These are phyloP conservation scores for Protonemura montana DNA, from an alignment of 2,888 invertebrate genomes.

Conservation along the genomic window DNA sequence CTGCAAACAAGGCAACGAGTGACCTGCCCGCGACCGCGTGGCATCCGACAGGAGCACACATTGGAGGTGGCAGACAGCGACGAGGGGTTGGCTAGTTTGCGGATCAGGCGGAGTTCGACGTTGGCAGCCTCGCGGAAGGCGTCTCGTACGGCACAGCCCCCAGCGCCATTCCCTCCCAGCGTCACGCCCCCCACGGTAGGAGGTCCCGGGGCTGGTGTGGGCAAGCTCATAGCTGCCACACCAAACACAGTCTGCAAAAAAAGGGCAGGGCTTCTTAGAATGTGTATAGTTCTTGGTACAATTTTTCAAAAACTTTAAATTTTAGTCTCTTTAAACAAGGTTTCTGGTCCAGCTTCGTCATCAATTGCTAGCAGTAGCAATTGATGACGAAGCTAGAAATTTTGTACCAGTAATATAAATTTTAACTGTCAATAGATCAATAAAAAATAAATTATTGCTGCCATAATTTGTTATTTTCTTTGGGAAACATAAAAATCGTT, in stretches of 20 bases:
- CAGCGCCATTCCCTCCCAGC: conserved; percentile 54
- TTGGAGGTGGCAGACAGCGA: conserved; percentile 78
- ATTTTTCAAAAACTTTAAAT: no score
- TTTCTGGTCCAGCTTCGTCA: no score
- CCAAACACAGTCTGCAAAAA: neutral
- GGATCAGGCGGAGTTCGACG: conserved; percentile 77
- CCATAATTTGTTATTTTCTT: no score
- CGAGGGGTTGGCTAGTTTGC: conserved; percentile 62
- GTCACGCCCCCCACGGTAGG: conserved; percentile 48
- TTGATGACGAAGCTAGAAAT: no score
- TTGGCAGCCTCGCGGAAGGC: conserved; percentile 82
- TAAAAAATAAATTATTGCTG: no score
- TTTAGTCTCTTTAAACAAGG: no score
- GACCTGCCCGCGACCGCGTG: conserved; percentile 67
- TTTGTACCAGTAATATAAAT: no score
- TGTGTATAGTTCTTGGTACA: no score
- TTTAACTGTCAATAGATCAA: no score
- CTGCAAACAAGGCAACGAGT: conserved; percentile 90
- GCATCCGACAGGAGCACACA: conserved; percentile 75
- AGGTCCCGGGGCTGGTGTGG: neutral
- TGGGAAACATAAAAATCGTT: no score
- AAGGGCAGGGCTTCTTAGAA: no score
- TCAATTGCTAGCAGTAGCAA: no score
- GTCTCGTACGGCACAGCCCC: conserved; percentile 79
- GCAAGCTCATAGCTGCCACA: neutral